Evolutionary conservation across 2,888 invertebrate species (phyloP), one percentile per base, ranked within the genome.

Genomic region (Eupithecia vulgata): DNA sequence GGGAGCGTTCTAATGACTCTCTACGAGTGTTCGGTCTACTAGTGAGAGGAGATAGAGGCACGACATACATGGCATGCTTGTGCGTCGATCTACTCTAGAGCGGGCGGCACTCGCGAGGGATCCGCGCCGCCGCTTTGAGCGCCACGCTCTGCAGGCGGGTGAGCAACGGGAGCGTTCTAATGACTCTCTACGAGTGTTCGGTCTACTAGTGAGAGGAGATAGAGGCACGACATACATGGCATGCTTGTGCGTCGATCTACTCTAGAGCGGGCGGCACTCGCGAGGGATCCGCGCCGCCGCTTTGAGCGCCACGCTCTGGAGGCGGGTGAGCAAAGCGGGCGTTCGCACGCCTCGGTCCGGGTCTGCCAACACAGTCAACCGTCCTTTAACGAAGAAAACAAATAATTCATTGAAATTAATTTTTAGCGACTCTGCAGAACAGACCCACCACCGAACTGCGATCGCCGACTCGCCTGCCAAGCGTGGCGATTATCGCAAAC

Each of bases 211-310:
- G 57, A 25, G 57, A 57, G 57, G 57, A 57, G 57, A 57, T 25
- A 25, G 25, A 57, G 25, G 57, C 57, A 57, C 57, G 57, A 57
- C 57, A 57, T 57, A 57, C 57, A 57, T 57, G 57, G 25, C 21
- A 52, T 52, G 48, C 48, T 52, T 57, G 57, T 57, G 57, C 57
- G 57, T 57, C 21, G 21, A 57, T 25, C 57, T 57, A 21, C 57
- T 57, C 57, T 57, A 57, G 21, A 57, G 57, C 57, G 57, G 57
- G 57, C 57, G 57, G 17, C 57, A 57, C 57, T 57, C 57, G 66
- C 25, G 48, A 21, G 57, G 57, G 21, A 57, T 25, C n/a, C 57
- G 57, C 25, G 25, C 13, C 10, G 52, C n/a, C 12, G 25, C 25
- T 13, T 25, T 57, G 12, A 57, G 57, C 57, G 57, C 21, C 25